Evolutionary conservation across 2,888 invertebrate genomes (phyloP).

Genomic region (Pyrocoelia pectoralis): DNA sequence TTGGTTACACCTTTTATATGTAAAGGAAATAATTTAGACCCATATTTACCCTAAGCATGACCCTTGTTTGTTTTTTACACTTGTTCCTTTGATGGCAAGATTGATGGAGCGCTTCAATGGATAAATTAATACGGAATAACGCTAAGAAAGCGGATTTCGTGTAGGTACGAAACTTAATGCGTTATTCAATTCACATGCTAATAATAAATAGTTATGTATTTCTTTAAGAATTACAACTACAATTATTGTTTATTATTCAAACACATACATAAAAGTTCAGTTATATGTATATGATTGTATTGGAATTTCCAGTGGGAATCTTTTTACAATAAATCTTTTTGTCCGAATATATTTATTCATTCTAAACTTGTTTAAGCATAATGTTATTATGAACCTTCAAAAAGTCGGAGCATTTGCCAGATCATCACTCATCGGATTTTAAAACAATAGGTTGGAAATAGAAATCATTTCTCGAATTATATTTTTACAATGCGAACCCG

Average conservation of each 20-base stretch:
- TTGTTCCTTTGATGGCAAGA: constrained; percentile 58
- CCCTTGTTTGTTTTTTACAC: constrained; percentile 61
- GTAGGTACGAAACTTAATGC: constrained; percentile 31
- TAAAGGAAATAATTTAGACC: constrained; percentile 60
- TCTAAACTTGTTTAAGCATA: constrained; percentile 14
- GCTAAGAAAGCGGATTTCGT: constrained; percentile 23
- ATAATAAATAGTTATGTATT: constrained; percentile 50
- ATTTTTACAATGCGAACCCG: neutral
- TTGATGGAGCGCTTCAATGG: constrained; percentile 46
- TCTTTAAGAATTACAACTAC: constrained; percentile 50
- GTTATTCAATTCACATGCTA: constrained; percentile 46
- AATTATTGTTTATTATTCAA: constrained; percentile 52
- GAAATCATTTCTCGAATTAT: neutral
- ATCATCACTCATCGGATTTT: neutral
- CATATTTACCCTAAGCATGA: constrained; percentile 55
- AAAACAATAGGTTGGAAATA: neutral
- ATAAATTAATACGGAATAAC: constrained; percentile 29
- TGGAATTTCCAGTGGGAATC: constrained; percentile 52
- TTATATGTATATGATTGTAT: constrained; percentile 50
- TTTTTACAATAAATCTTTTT: constrained; percentile 29
- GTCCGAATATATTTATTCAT: constrained; percentile 20
- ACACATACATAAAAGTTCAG: constrained; percentile 46
- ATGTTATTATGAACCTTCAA: neutral
- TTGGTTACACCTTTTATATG: constrained; percentile 63
- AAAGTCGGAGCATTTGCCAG: neutral